Evolutionary conservation across 2,113 vertebrate genomes (phyloP), one percentile per base, ranked within the genome.

Genomic region (Nyctereutes procyonoides): DNA sequence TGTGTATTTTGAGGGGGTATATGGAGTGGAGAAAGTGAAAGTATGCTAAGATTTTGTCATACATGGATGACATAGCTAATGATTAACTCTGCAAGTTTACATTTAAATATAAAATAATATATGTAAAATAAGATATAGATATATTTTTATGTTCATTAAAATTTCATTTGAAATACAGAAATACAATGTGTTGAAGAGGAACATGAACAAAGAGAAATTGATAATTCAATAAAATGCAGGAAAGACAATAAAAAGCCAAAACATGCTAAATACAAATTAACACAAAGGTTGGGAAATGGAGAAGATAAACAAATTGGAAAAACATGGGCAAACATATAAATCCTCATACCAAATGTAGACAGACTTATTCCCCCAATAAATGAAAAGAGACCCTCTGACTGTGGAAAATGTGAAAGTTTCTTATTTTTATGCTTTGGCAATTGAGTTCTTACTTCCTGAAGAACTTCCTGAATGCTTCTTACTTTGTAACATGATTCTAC

Each of bases 81-180:
- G 26, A 53, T 63, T 77, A 82, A 56, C 35, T 80, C 5, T 51
- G 12, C 48, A 65, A 85, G 89, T 74, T 87, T 30, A 95, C 8
- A 67, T 81, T 65, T 93, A 89, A 84, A 74, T 97, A 79, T 67
- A 62, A 69, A 90, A 4, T 69, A 69, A 82, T 11, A 76, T 53
- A 17, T 56, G 22, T 30, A 80, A 84, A 32, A 84, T 51, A 53
- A 87, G 58, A 69, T 56, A 56, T 65, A n/a, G 20, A 60, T 55
- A 30, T 35, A n/a, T 69, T 89, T 74, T 74, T 87, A 56, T 69
- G n/a, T 12, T 8, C 13, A 67, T 60, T 93, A 95, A 76, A 55
- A n/a, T 91, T 93, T 96, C 32, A 87, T 26, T 80, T 26, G 26
- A 83, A 82, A 71, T 91, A 62, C 5, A 88, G 69, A 89, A 89